Evolutionary conservation across 2,888 invertebrate genomes (phyloP), one percentile per base, ranked within the genome.

Genomic region (Megastigmus dorsalis): DNA sequence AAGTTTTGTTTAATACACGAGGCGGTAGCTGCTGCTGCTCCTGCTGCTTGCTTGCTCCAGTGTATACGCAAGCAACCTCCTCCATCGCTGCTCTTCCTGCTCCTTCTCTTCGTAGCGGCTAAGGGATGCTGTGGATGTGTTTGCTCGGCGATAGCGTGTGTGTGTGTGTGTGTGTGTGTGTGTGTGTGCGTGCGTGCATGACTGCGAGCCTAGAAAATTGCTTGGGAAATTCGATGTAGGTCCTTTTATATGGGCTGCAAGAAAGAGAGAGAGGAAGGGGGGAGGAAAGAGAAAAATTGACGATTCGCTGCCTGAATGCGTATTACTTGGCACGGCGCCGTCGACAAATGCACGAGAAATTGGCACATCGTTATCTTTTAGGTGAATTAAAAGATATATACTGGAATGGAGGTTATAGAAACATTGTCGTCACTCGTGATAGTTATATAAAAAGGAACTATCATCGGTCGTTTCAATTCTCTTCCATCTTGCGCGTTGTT

Each of bases 1-100:
- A 50, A 43, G 43, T 66, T 60, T 70, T 60, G 66, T 54, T 70
- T 70, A 65, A 66, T 59, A 65, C 54, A 33, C 52, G 50, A 23
- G 20, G 45, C 15, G 15, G 45, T 20, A 10, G 65, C 65, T 62
- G 20, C 33, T 54, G 28, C 43, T 18, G 28, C 30, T 13, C 10
- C 20, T 23, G 52, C n/a, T n/a, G 28, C 7, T 18, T n/a, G n/a
- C n/a, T 20, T 2, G 48, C 18, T 45, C 10, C 5, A 0, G 36
- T 20, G 1, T 9, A 5, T 36, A 13, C 20, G n/a, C 33, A n/a
- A n/a, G n/a, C n/a, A n/a, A n/a, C n/a, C n/a, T n/a, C n/a, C n/a
- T n/a, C n/a, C 33, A 52, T 6, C 13, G 6, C 0, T 28, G n/a
- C 23, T n/a, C n/a, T 45, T 30, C 33, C 18, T 28, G n/a, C 2